phyloP scores from a whole-genome alignment of 2,113 vertebrate genomes.

The Irena cyanogastra region DNA sequence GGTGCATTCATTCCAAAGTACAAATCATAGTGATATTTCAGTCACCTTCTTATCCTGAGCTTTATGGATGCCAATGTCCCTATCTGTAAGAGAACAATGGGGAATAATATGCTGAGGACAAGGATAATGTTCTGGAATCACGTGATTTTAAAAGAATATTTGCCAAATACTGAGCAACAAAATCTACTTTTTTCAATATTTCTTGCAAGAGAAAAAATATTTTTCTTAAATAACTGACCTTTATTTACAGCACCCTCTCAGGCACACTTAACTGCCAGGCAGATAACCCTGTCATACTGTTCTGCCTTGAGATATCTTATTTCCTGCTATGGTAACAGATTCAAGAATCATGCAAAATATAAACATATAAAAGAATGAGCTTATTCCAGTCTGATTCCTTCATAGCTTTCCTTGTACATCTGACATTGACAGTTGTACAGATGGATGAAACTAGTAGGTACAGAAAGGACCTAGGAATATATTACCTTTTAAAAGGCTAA shows the following conservation, averaged over 20 bases:
- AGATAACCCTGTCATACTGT: not conserved
- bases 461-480: not conserved
- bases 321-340: not conserved
- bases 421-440: not conserved
- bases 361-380: not conserved
- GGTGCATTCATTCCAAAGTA: not conserved
- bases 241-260: not conserved
- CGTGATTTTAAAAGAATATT: not conserved
- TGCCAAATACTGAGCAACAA: not conserved
- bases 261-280: not conserved
- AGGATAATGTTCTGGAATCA: not conserved
- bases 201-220: not conserved
- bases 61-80: not conserved
- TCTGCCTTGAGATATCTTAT: not conserved
- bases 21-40: not conserved
- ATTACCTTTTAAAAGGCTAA: not conserved
- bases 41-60: not conserved
- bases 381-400: not conserved
- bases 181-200: not conserved
- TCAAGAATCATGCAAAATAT: not conserved
- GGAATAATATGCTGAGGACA: not conserved
- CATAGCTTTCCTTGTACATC: not conserved
- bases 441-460: not conserved
- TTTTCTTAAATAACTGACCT: not conserved
- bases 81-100: not conserved